Conservation (phyloP, 2,888 invertebrate genomes). For the Drosophila acutilabella region DNA sequence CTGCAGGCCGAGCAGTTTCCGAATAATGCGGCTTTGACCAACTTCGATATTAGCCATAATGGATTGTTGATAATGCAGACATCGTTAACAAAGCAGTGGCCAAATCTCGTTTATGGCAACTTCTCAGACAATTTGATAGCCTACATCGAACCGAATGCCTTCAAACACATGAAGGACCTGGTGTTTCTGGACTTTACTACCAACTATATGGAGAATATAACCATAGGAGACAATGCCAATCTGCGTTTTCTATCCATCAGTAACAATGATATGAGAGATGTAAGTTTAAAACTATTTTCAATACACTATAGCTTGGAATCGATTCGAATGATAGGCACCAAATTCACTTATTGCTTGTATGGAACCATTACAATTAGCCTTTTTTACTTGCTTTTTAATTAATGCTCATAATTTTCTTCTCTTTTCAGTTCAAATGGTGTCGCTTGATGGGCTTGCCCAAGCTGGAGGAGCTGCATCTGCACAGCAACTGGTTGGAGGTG, state of each 20-base stretch:
- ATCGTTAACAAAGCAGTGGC: constrained; percentile 56
- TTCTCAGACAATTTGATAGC: constrained; percentile 79
- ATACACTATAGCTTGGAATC: too few relatives aligned
- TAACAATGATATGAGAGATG: constrained; percentile 76
- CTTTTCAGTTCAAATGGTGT: constrained; percentile 68
- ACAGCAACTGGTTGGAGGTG: constrained; percentile 68
- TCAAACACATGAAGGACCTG: constrained; percentile 61
- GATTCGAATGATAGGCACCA: too few relatives aligned
- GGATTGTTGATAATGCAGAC: constrained; percentile 58
- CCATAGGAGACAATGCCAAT: constrained; percentile 62
- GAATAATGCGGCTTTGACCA: constrained; percentile 49
- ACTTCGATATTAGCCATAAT: constrained; percentile 81
- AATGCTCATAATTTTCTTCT: background rate
- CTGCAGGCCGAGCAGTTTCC: constrained; percentile 66
- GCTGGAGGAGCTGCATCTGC: constrained; percentile 70
- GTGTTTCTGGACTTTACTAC: constrained; percentile 70
- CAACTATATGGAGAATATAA: constrained; percentile 73
- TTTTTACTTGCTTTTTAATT: background rate
- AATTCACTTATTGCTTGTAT: too few relatives aligned
- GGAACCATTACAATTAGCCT: too few relatives aligned
- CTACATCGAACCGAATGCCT: constrained; percentile 61
- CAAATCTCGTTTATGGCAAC: constrained; percentile 71
- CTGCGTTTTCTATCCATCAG: constrained; percentile 74
- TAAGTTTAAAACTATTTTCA: constrained; percentile 31
- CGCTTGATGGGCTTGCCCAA: constrained; percentile 61